Base-by-base conservation (phyloP, 2,797 vertebrate genomes). In the Sebastes itinus region DNA sequence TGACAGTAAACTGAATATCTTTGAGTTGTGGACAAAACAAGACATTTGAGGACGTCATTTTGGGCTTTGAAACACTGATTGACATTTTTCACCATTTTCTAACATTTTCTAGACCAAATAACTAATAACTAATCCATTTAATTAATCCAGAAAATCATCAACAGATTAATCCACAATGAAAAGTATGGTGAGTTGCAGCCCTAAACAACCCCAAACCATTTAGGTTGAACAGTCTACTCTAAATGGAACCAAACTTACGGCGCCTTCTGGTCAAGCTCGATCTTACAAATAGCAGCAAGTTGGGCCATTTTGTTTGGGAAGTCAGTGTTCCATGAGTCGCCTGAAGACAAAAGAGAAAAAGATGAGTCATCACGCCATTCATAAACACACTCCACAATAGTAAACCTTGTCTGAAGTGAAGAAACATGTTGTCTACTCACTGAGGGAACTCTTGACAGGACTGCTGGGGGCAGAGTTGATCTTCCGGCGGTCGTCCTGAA, bases 381-480 rank as follows among this genome's bases (percentile, higher is more conserved):
- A 54, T 5, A 14, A 58, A 60, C 42, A 46, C 42, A 16, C 2
- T 3, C 32, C 1, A 33, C 38, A 63, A 12, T 1, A n/a, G 8
- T 1, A 8, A 30, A 52, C 4, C 10, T 8, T 4, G 4, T 22
- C 7, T 4, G 1, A 4, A 4, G 4, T 4, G 1, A 4, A 4
- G 32, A 46, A 20, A 11, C 5, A 4, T 11, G 7, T 2, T 16
- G 49, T 66, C 12, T 25, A 89, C 94, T 81, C 88, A 98, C 97
- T 72, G 78, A 86, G 75, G 77, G 11, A 87, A 67, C 85, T 94
- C 94, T 96, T 98, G 71, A 94, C 60, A 1, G 98, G 98, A 66
- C 97, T 99, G 82, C 94, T 96, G 14, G 98, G 99, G 14, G 98
- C 98, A 0, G 98, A 99, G 68, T 92, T 98, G 81, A 99, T 98